These are phyloP conservation scores for Drosophila sucinea DNA, from an alignment of 1,140 invertebrate genomes.

Conservation along the genomic window DNA sequence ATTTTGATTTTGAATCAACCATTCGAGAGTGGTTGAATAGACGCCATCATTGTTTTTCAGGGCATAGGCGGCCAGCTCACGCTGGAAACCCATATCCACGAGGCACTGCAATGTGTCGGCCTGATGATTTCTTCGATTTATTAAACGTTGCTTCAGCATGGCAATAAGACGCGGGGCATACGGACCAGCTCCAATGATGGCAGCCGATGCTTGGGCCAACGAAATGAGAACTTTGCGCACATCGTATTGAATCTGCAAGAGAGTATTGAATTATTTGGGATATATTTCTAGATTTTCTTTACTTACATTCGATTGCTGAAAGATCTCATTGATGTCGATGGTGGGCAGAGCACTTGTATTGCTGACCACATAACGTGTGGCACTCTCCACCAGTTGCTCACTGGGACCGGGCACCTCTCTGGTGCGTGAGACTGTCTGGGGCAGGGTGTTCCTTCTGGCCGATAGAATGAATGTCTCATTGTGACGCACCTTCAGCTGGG, in stretches of 20 bases:
- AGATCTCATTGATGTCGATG: constrained; percentile 81
- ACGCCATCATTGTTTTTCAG: constrained; percentile 72
- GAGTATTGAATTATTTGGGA: neutral
- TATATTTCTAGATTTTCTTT: too few relatives aligned
- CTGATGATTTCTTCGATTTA: constrained; percentile 74
- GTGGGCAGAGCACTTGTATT: constrained; percentile 52
- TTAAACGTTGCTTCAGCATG: constrained; percentile 80
- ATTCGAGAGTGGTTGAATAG: constrained; percentile 75
- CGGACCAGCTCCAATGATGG: constrained; percentile 74
- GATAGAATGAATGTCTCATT: constrained; percentile 73
- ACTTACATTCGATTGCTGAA: constrained; percentile 81
- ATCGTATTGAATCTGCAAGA: constrained; percentile 77
- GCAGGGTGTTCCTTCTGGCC: constrained; percentile 56
- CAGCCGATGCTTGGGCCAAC: constrained; percentile 76
- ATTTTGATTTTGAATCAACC: constrained; percentile 75
- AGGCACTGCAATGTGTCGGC: constrained; percentile 77
- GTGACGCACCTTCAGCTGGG: constrained; percentile 62
- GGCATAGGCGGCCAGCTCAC: constrained; percentile 68
- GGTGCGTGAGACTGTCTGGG: constrained; percentile 44
- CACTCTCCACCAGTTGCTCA: constrained; percentile 66
- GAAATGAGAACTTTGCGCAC: constrained; percentile 81
- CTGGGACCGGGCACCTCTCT: constrained; percentile 69
- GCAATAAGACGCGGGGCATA: constrained; percentile 75
- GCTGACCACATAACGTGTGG: constrained; percentile 58
- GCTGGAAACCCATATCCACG: constrained; percentile 79